Evolutionary conservation across 2,797 vertebrate genomes (phyloP), one percentile per base, ranked within the genome.

Genomic region (Natrix natrix): DNA sequence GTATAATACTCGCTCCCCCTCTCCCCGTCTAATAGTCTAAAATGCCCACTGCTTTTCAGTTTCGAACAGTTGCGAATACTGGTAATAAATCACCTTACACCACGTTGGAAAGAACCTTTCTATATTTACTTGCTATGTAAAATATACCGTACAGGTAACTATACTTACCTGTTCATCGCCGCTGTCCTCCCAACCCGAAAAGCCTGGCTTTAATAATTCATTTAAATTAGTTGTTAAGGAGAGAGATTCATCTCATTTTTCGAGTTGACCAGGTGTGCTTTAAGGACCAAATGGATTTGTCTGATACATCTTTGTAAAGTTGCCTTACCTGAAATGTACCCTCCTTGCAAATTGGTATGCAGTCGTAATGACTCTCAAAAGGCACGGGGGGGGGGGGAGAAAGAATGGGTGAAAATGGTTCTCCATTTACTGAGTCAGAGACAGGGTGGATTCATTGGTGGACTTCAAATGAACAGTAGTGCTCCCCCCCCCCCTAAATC

Each of bases 291-390:
- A 32, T 86, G 28, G 91, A 28, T 28, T 37, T 74, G 28, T 60
- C 28, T 89, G 32, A 28, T 59, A 89, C 24, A n/a, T 43, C 74
- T 78, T 37, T 59, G 52, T 59, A 83, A 86, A 90, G 78, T 48
- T 93, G 26, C 55, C 52, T 93, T 88, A 88, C 90, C 57, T 93
- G 93, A 86, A 59, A 54, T 43, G 61, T 86, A 48, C 14, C 52
- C 54, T 57, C 37, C 32, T 12, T 87, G 59, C 22, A 8, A 32
- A 12, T 87, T 74, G 37, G 11, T 59, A 37, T 69, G 37, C 26
- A 59, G 12, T 52, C 43, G 1, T 74, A 87, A n/a, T 91, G 61
- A 28, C 66, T 91, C 74, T 13, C 11, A 28, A 90, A 90, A 3
- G 32, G 32, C 32, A 37, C n/a, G n/a, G 32, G 89, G 4, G 59